These are phyloP conservation scores for Holothuria glaberrima DNA, from an alignment of 35 echinoderm and acorn worm species.

Conservation along the genomic window DNA sequence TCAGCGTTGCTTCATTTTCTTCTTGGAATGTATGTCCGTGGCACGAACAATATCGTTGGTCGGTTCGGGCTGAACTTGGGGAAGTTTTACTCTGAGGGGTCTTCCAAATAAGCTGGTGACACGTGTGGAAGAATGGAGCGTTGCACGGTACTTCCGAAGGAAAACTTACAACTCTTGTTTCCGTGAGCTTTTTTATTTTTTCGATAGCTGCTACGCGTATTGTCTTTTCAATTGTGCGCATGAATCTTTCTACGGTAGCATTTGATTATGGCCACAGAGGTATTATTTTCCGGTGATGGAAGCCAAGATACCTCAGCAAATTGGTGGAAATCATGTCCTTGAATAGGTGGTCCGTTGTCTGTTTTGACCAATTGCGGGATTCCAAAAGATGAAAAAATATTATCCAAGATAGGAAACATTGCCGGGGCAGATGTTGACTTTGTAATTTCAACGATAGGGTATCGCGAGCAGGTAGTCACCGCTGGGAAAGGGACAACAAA, in stretches of 20 bases:
- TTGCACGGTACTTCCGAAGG: slow-evolving; percentile 53
- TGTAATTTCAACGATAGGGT: slow-evolving; percentile 69
- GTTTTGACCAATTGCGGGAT: slow-evolving; percentile 65
- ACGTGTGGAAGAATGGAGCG: slow-evolving; percentile 29
- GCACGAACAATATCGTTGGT: slow-evolving; percentile 26
- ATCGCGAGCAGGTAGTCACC: slow-evolving; percentile 73
- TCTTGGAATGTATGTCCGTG: slow-evolving; percentile 44
- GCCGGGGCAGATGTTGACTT: slow-evolving; percentile 65
- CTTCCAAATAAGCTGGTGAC: slow-evolving; percentile 14
- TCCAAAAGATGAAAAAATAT: slow-evolving; percentile 71
- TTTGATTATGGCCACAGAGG: slow-evolving; percentile 44
- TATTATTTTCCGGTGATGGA: slow-evolving; percentile 44
- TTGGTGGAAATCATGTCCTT: slow-evolving; percentile 10
- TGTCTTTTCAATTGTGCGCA: slow-evolving; percentile 39
- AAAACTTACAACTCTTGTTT: slow-evolving; percentile 39
- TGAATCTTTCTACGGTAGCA: slow-evolving; percentile 39
- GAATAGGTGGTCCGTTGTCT: slow-evolving; percentile 66
- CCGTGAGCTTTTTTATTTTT: not conserved
- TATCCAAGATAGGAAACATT: slow-evolving; percentile 68
- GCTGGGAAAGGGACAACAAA: slow-evolving; percentile 67
- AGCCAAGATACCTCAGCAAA: slow-evolving; percentile 49
- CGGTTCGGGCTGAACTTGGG: not conserved
- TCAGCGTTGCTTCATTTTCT: slow-evolving; percentile 78
- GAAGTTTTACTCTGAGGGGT: slow-evolving; percentile 13
- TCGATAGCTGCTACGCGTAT: not conserved